phyloP scores from a whole-genome alignment of 2,797 vertebrate species.

The Mormyrops boulengeri region DNA sequence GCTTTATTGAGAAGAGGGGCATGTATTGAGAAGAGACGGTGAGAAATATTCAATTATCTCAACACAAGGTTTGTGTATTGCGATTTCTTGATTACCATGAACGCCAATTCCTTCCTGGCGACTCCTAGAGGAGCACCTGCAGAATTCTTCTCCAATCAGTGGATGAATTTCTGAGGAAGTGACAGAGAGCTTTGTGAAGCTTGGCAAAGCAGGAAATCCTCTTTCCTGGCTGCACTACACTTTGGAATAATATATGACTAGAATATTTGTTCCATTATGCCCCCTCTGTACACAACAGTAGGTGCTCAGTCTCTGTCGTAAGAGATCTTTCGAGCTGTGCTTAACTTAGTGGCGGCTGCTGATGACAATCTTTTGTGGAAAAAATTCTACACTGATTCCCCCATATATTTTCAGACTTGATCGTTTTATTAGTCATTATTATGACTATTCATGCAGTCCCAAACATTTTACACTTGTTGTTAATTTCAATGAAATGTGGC shows the following conservation, averaged over 20 bases:
- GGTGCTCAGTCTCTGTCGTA: not conserved
- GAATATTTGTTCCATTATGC: not conserved
- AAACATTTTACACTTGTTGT: not conserved
- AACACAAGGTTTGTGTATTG: not conserved
- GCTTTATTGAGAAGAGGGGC: not conserved
- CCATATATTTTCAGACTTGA: not conserved
- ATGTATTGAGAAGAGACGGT: not conserved
- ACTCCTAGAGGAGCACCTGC: not conserved
- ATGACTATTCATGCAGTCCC: not conserved
- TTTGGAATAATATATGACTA: not conserved
- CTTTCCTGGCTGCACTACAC: not conserved
- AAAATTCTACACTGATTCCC: not conserved
- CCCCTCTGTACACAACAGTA: not conserved
- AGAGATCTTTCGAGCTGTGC: not conserved
- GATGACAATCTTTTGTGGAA: not conserved
- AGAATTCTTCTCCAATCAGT: not conserved
- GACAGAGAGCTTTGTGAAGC: not conserved
- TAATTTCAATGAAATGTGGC: not conserved
- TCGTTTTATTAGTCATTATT: not conserved
- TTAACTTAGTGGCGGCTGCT: not conserved
- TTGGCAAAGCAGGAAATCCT: not conserved
- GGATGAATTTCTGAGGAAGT: not conserved
- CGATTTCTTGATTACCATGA: not conserved
- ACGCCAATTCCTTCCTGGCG: not conserved
- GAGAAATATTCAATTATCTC: not conserved